A percentile compares a stretch with the other conserved stretches of the same genome.
phyloP scores from a whole-genome alignment of 1,140 invertebrate species.

The Pseudomyrmex sp. region DNA sequence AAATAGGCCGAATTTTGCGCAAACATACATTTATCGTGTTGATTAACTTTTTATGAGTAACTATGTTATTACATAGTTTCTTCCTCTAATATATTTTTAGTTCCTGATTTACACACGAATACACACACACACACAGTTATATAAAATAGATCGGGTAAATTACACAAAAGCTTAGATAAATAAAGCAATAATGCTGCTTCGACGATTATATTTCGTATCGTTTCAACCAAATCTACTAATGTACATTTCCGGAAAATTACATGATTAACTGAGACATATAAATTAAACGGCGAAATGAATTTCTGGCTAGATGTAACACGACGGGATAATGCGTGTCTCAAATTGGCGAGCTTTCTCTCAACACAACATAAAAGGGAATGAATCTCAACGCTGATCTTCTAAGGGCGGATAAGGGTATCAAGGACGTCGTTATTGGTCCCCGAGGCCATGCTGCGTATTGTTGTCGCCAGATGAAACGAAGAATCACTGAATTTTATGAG shows the following conservation, averaged over 20 bases:
- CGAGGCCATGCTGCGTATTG: conserved; percentile 80
- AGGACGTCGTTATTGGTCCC: conserved; percentile 82
- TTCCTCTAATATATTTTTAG: too few species aligned
- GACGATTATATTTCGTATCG: not conserved
- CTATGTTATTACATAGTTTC: too few species aligned
- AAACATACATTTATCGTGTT: not conserved
- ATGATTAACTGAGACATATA: conserved; percentile 1
- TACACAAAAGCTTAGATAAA: too few species aligned
- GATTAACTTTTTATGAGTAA: too few species aligned
- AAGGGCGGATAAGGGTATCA: conserved; percentile 75
- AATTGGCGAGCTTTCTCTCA: conserved; percentile 71
- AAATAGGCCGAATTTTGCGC: not conserved
- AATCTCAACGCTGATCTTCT: conserved; percentile 65
- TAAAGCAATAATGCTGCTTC: not conserved
- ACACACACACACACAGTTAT: too few species aligned
- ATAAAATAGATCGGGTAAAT: not conserved
- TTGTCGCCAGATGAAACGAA: conserved; percentile 77
- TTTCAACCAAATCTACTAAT: not conserved
- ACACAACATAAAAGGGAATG: conserved; percentile 60
- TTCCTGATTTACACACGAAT: too few species aligned
- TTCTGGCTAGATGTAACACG: conserved; percentile 49
- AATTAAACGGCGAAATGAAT: conserved; percentile 30
- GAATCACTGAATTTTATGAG: conserved; percentile 72
- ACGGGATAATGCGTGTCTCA: conserved; percentile 65
- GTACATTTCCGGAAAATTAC: not conserved